Percentiles rank a stretch among this genome's conserved stretches.
Evolutionary conservation across 2,797 vertebrate genomes (phyloP).

Genomic region (Alexandromys oeconomus): DNA sequence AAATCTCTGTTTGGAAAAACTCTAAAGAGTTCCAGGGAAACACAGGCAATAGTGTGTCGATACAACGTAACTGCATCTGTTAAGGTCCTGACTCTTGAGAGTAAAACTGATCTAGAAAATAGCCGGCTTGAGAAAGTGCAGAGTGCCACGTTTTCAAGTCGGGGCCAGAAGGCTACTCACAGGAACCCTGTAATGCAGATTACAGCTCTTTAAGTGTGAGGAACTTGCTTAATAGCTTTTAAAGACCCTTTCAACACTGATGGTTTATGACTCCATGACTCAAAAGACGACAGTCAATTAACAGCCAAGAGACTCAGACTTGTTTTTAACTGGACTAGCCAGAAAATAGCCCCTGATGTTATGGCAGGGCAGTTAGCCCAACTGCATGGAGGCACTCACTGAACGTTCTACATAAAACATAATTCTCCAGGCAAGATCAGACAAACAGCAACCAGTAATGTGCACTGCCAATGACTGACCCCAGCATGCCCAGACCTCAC

Average conservation of each 20-base stretch:
- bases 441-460: background rate
- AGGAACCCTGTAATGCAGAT: background rate
- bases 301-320: background rate
- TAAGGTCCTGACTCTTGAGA: background rate
- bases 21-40: background rate
- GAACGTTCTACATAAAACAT: background rate
- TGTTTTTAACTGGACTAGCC: slow-evolving; percentile 9
- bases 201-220: background rate
- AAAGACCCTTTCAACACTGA: slow-evolving; percentile 21
- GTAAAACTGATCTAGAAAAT: slow-evolving; percentile 25
- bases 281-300: slow-evolving; percentile 40
- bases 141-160: background rate
- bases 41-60: background rate
- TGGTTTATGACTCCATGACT: slow-evolving; percentile 43
- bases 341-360: background rate
- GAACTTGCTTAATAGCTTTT: background rate
- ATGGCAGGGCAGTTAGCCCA: background rate
- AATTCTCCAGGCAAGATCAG: slow-evolving; percentile 39
- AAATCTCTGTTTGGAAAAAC: slow-evolving; percentile 14
- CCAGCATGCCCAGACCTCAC: background rate
- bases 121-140: background rate
- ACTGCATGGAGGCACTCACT: background rate
- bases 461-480: background rate
- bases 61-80: background rate
- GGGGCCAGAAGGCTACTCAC: background rate